Conservation (phyloP, 2,113 vertebrate species). For the Diglossa brunneiventris region DNA sequence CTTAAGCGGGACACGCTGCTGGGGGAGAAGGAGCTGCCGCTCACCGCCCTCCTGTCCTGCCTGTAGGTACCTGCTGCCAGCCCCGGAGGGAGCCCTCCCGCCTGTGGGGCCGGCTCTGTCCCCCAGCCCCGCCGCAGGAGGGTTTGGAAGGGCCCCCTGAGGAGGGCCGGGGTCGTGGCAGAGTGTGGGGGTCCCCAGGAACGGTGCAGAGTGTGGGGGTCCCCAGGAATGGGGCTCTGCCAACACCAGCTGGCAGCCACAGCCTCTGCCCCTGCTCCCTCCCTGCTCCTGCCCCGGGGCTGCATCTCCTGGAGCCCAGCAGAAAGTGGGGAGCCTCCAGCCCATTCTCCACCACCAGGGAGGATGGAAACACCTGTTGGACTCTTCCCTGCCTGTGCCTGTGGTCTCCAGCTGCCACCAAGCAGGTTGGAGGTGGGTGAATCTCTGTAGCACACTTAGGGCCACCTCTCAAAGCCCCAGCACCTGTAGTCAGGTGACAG, state of each 20-base stretch:
- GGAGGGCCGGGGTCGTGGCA: neutral
- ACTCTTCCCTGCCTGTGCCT: neutral
- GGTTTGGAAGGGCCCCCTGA: neutral
- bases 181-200: neutral
- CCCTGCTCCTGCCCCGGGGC: neutral
- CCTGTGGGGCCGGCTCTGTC: neutral
- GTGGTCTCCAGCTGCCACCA: neutral
- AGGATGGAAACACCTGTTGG: neutral
- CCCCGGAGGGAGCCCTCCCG: neutral
- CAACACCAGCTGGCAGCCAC: neutral
- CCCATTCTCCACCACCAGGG: neutral
- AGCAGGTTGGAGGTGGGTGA: neutral
- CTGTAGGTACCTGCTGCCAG: slow-evolving; percentile 19
- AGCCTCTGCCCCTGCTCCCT: neutral
- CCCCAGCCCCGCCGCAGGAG: neutral
- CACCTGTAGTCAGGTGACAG: neutral
- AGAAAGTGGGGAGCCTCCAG: neutral
- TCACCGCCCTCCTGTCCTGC: slow-evolving; percentile 81
- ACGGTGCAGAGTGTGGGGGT: neutral
- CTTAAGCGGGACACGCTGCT: slow-evolving; percentile 92
- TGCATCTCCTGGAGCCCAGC: neutral
- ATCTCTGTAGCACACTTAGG: neutral
- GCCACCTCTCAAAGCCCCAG: neutral
- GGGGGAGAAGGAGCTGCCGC: slow-evolving; percentile 89
- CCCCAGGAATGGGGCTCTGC: neutral